Base-by-base conservation (phyloP, 1,140 invertebrate species). In the Carposina sasakii region DNA sequence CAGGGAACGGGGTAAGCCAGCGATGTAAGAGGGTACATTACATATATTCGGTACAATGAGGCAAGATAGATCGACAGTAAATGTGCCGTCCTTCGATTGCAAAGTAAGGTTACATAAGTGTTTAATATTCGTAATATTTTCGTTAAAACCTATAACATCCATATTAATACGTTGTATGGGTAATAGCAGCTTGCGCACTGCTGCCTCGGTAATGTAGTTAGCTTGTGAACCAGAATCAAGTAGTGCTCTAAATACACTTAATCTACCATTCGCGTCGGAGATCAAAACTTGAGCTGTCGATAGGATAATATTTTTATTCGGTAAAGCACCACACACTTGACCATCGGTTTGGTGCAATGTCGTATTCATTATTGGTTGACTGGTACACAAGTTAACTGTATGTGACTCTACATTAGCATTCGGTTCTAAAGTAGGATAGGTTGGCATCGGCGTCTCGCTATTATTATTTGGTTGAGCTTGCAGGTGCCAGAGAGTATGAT, bases 1-100 rank as follows among this genome's bases (percentile, higher is more conserved):
- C n/a, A 41, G 3, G 22, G 2, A 9, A 3, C n/a, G n/a, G n/a
- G n/a, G n/a, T n/a, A n/a, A n/a, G n/a, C n/a, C n/a, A 8, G 34
- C 16, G 6, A 41, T 23, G 2, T 22, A 22, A 4, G 15, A 2
- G 4, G n/a, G 13, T 21, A 34, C 33, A n/a, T 21, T 34, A 16
- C 43, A 46, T 22, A 46, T 46, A 3, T 2, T 46, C 10, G 43
- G 43, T 10, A 46, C 31, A 34, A 46, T 46, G 34, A 34, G 17
- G 17, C 20, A 41, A 15, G 39, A 41, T 26, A 41, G 6, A 22
- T 26, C 22, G 3, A 15, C 13, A 10, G 20, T 9, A 41, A 23
- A 41, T 4, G 19, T 8, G 5, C 20, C 13, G 3, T 41, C 39
- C 3, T n/a, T n/a, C 2, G 31, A 46, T 17, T 34, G 28, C 5